Base-by-base conservation (phyloP, 2,888 invertebrate species). In the Corbicula japonica region DNA sequence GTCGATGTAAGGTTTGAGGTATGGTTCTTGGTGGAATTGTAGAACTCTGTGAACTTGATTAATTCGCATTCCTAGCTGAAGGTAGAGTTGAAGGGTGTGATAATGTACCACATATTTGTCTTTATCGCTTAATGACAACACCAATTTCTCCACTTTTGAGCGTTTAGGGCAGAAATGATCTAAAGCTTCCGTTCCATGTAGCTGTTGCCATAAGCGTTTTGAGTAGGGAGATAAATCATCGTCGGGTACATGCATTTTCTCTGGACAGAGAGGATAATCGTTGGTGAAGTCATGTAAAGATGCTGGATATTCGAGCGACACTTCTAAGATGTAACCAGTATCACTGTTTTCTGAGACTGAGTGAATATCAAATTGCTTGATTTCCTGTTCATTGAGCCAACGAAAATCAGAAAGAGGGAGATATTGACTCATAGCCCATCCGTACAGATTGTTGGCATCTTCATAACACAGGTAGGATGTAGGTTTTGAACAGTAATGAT, bases 401-500 rank as follows among this genome's bases (percentile, higher is more conserved):
- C 23, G 1, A 50, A 70, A 74, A 62, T 80, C 87, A 23, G 32
- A 38, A 21, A 60, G 10, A 48, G 65, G 79, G 1, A 79, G 54
- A 18, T 30, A 38, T 3, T 65, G 54, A 52, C 41, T 50, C 74
- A 79, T 79, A 8, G 46, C 35, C 56, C 56, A 52, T 1, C 63
- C 78, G 34, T 77, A 77, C 12, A 68, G 68, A 61, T 72, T 73
- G 38, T 77, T 77, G 8, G 60, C 66, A 63, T 78, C 73, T 21
- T 68, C 46, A 46, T 76, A 76, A 15, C 28, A 38, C 10, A 76
- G 23, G 41, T 65, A 76, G 18, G 89, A 63, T 28, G 70, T 66
- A 60, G 61, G 50, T 71, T 61, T 56, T 15, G 10, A 12, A 79
- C 71, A 75, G 85, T 71, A 46, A 73, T 83, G 88, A 61, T 75